Percentiles rank a stretch among this genome's conserved stretches.
Evolutionary conservation across 2,888 invertebrate genomes (phyloP).

Genomic region (Ramazzottius varieornatus): DNA sequence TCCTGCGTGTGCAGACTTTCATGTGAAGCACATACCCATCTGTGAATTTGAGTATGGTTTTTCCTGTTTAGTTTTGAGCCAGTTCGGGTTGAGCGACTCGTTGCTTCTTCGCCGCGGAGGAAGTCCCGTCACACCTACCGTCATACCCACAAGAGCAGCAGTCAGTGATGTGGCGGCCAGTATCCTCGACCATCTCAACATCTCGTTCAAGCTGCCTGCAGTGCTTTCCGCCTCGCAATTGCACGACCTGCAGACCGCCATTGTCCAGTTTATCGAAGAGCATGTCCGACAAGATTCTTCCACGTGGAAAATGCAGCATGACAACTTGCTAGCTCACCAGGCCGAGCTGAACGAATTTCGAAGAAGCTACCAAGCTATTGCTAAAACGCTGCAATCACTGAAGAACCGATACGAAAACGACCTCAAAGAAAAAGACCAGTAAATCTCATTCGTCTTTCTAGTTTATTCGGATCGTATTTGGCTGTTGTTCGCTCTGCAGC

Average conservation of each 20-base stretch:
- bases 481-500: neutral
- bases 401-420: neutral
- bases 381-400: neutral
- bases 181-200: too few relatives aligned
- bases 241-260: neutral
- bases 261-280: neutral
- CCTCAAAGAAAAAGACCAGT: neutral
- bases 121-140: too few relatives aligned
- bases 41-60: too few relatives aligned
- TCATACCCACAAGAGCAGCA: too few relatives aligned
- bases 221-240: neutral
- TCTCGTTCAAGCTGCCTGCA: neutral
- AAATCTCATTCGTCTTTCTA: too few relatives aligned
- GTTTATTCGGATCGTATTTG: too few relatives aligned
- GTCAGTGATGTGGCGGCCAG: too few relatives aligned
- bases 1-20: too few relatives aligned
- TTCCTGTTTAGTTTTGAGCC: too few relatives aligned
- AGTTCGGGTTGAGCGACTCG: too few relatives aligned
- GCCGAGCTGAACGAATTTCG: neutral
- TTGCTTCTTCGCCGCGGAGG: too few relatives aligned
- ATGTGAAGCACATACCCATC: too few relatives aligned
- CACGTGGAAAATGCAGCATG: neutral
- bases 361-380: neutral
- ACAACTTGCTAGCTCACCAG: neutral
- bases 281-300: neutral